Conservation (phyloP, 2,797 vertebrate species). For the Gymnodraco acuticeps region DNA sequence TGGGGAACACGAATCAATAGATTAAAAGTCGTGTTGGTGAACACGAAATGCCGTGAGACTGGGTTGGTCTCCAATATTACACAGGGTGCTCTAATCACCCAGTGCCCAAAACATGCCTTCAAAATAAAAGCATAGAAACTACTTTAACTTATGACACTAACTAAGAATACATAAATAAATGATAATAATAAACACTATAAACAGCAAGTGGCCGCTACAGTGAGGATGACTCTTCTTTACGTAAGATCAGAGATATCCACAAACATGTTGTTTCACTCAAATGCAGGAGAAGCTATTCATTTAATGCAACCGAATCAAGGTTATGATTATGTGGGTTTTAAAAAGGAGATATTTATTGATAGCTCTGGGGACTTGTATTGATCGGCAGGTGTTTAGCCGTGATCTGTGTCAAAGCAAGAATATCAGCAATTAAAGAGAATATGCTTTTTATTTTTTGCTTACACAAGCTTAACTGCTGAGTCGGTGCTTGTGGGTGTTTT, state of each 20-base stretch:
- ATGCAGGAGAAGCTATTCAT: not conserved
- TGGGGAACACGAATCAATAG: too few species aligned
- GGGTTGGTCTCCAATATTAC: too few species aligned
- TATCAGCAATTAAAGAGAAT: constrained; percentile 32
- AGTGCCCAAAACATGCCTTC: too few species aligned
- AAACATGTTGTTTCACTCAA: not conserved
- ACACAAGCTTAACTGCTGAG: constrained; percentile 68
- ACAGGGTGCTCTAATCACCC: too few species aligned
- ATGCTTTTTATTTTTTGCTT: constrained; percentile 55
- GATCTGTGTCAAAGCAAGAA: constrained; percentile 31
- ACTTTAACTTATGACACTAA: too few species aligned
- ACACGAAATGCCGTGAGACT: too few species aligned
- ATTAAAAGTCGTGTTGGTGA: too few species aligned
- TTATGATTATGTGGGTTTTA: constrained; percentile 18
- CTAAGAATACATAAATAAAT: too few species aligned
- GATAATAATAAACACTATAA: too few species aligned
- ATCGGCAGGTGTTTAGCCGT: constrained; percentile 52
- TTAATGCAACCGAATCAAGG: not conserved
- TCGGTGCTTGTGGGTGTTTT: constrained; percentile 70
- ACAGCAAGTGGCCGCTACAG: too few species aligned
- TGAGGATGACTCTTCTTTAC: constrained; percentile 29
- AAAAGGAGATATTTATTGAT: constrained; percentile 6
- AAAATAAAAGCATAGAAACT: too few species aligned
- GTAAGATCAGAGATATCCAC: constrained; percentile 34
- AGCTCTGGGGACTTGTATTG: not conserved